Percentiles rank a stretch among this genome's conserved stretches.
phyloP scores from a whole-genome alignment of 2,888 invertebrate genomes.

The Tachina lurida region DNA sequence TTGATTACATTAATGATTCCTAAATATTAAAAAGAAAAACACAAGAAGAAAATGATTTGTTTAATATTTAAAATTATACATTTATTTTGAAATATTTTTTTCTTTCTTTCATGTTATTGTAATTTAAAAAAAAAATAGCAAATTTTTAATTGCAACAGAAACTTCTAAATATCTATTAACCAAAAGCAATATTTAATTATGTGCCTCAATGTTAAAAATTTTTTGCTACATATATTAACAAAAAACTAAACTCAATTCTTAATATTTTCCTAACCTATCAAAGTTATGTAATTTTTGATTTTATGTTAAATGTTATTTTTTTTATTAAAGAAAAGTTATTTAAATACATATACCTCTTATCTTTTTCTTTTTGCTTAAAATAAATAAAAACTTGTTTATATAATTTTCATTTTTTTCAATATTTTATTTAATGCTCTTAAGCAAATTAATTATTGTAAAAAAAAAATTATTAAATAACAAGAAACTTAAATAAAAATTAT shows the following conservation, averaged over 20 bases:
- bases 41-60: constrained; percentile 37
- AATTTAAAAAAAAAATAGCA: constrained; percentile 31
- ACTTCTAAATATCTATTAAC: constrained; percentile 17
- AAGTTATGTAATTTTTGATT: constrained; percentile 36
- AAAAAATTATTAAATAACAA: constrained; percentile 39
- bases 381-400: constrained; percentile 18
- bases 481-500: constrained; percentile 35
- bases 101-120: constrained; percentile 41
- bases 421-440: constrained; percentile 42
- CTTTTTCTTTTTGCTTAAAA: constrained; percentile 43
- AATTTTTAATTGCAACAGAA: background rate
- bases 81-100: constrained; percentile 31
- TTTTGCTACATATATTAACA: constrained; percentile 51
- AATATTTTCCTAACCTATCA: constrained; percentile 15
- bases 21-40: constrained; percentile 57
- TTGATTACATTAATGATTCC: constrained; percentile 62
- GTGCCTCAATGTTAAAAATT: constrained; percentile 81
- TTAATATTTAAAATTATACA: constrained; percentile 49
- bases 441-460: constrained; percentile 48
- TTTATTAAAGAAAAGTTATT: constrained; percentile 27
- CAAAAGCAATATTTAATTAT: constrained; percentile 78
- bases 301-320: constrained; percentile 62
- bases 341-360: background rate
- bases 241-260: constrained; percentile 13
- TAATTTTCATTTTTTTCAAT: constrained; percentile 51